Evolutionary conservation across 2,888 invertebrate species (phyloP), one percentile per base, ranked within the genome.

Genomic region (Pocota personata): DNA sequence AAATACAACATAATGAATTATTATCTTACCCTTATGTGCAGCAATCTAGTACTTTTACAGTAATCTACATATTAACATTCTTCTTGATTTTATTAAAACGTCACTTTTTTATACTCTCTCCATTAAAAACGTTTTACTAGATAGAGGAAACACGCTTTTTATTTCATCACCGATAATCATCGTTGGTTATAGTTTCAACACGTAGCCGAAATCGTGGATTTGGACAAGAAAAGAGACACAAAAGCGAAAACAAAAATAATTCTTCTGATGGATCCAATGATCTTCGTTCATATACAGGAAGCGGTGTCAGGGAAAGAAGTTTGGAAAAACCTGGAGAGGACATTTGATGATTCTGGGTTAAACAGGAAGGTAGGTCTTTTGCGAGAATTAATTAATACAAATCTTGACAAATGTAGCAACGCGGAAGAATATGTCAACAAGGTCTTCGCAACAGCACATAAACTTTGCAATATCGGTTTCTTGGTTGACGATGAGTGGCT

Each of bases 261-360:
- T 1, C 50, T 87, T 8, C 14, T 64, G 7, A 55, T 82, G 32
- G 73, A 80, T 7, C 88, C 89, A 21, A 88, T 88, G 1, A 60
- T 87, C 69, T 89, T 89, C 76, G 79, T 88, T 3, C 89, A 90
- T 50, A 88, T 90, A 12, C 87, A 88, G 71, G 55, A 80, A 14
- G 82, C 88, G 5, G 75, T 43, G 5, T 84, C 87, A 5, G 88
- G 89, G 3, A 89, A 89, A 75, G 87, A 89, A 52, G 87, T 78
- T 7, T 90, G 90, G 90, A 71, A 88, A 0, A 89, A 87, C 12
- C 66, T 90, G 6, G 21, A 83, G 32, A 32, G 32, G 32, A 6
- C 24, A 24, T 24, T 24, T 24, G 24, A 24, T 24, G 24, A 24
- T 24, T 24, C 24, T 2, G 24, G 24, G 24, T 24, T 24, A 24